Evolutionary conservation across 2,888 invertebrate genomes (phyloP), one percentile per base, ranked within the genome.

Genomic region (Parnassius orleans): DNA sequence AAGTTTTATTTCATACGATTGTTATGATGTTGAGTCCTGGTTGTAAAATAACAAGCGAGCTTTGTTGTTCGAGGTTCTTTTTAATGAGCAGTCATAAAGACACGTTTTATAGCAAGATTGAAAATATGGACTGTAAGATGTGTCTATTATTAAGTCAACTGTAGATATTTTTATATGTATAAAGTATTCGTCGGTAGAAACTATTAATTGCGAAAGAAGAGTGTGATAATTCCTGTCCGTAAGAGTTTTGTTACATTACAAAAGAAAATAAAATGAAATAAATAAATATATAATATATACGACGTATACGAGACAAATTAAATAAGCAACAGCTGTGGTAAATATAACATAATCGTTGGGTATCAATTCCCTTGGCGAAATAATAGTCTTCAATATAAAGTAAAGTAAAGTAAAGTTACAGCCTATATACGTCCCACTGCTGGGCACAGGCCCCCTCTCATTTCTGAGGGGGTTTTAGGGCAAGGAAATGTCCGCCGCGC

Each of bases 1-100:
- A 80, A 80, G 70, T 73, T 79, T 75, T 73, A 57, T 69, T 72
- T 74, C 68, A 70, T 69, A 63, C 51, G 66, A 69, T 67, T 65
- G 65, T 69, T 69, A 69, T 69, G 67, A 67, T 65, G 61, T 59
- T 57, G 55, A 52, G 57, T 53, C 67, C 50, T 50, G 64, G 57
- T 66, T 64, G 65, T 70, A 70, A 71, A 68, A 57, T 62, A 64
- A 70, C 69, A 69, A 68, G 33, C 50, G 51, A 63, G 58, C 64
- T 50, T 53, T 66, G 61, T 63, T 60, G 62, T 64, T 10, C 10
- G 53, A 41, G 48, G 57, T 53, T 24, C 19, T 50, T 42, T 64
- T 66, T 60, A 64, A 65, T 64, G 62, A 62, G 61, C 47, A 41
- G 50, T 55, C 56, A 54, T 56, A 63, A 61, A 57, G 12, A 48